Evolutionary conservation across 2,888 invertebrate species (phyloP).

Genomic region (Limenitis arthemis): DNA sequence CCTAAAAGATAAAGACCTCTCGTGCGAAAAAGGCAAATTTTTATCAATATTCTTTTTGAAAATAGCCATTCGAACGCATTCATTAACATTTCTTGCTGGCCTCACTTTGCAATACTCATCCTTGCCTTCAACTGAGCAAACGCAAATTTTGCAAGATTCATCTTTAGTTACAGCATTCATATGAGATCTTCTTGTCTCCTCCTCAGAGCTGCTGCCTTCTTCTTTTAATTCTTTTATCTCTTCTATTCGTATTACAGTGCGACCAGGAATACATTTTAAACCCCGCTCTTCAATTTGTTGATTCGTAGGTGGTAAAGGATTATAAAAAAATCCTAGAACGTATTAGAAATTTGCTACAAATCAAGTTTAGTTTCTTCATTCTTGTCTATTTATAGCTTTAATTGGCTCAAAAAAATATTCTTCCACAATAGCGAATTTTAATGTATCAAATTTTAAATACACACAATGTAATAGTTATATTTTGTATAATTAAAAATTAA

Average conservation of each 20-base stretch:
- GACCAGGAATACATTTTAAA: constrained; percentile 50
- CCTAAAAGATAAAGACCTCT: constrained; percentile 35
- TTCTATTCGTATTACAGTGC: constrained; percentile 40
- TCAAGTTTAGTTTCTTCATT: too few relatives aligned
- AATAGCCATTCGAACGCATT: constrained; percentile 41
- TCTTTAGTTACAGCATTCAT: constrained; percentile 38
- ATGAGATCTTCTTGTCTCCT: constrained; percentile 32
- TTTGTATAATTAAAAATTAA: not conserved
- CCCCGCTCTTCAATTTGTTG: constrained; percentile 23
- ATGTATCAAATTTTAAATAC: not conserved
- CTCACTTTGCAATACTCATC: constrained; percentile 46
- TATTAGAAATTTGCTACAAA: not conserved
- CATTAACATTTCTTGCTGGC: constrained; percentile 50
- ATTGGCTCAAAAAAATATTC: too few relatives aligned
- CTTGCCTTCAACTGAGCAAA: constrained; percentile 48
- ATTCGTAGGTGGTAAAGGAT: constrained; percentile 31
- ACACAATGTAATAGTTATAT: not conserved
- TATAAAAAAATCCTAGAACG: constrained; percentile 46
- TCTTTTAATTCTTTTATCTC: not conserved
- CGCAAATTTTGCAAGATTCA: constrained; percentile 45
- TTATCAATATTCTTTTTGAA: constrained; percentile 28
- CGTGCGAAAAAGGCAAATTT: constrained; percentile 38
- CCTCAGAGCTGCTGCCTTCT: not conserved
- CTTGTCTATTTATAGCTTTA: not conserved
- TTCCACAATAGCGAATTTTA: not conserved